Base-by-base conservation (phyloP, 2,888 invertebrate species). In the Venustoraphidia nigricollis region DNA sequence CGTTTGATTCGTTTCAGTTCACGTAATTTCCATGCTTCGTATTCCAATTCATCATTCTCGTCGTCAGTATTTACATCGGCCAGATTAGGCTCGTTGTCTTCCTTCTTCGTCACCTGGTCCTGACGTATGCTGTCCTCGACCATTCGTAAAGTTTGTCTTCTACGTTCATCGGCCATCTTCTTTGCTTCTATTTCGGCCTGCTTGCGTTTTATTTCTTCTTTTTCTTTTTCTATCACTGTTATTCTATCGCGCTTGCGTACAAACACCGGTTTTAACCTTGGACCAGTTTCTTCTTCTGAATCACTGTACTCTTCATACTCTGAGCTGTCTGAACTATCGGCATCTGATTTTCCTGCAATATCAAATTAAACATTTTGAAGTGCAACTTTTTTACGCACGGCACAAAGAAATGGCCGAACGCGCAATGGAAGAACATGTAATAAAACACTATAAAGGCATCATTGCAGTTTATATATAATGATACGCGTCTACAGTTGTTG, bases 11-110 rank as follows among this genome's bases (percentile, higher is more conserved):
- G 73, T 63, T 93, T 94, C 63, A 99, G 73, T 70, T 99, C 98
- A 14, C 98, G 75, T 35, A 97, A 68, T 67, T 99, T 98, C 98
- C 98, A 99, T 0, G 89, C 81, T 66, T 98, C 97, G 59, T 97
- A 98, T 60, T 93, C 94, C 9, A 93, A 77, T 63, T 96, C 95
- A 59, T 94, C 93, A 60, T 93, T 93, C 61, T 96, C 96, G 62
- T 95, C 94, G 55, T 93, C 93, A 0, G 92, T 93, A 60, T 87
- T 87, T 2, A 93, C 86, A 61, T 91, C 88, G 53, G 87, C 81
- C 5, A 92, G 73, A 56, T 82, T 78, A 3, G 86, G 82, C 66
- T 88, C 83, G 57, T 81, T 77, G 52, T 79, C 76, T 60, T 86
- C 79, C 49, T 74, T 75, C 59, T 74, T 78, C 43, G 69, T 72